Conservation (phyloP, 2,888 invertebrate genomes). For the Chloroclystis v-ata region DNA sequence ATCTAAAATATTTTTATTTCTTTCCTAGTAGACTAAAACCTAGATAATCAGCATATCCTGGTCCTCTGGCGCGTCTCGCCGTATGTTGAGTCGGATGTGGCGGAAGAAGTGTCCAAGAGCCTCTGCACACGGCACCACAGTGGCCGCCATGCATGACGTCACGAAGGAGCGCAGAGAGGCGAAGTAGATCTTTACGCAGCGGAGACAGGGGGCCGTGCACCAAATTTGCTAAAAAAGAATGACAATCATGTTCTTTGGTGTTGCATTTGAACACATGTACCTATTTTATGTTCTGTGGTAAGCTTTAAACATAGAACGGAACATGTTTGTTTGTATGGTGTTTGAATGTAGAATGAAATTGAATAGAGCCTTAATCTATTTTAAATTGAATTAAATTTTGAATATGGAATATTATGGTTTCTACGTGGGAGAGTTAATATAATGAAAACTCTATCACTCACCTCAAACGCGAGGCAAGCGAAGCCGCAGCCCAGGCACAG, state of each 20-base stretch:
- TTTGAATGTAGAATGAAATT: too few species aligned
- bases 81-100: slow-evolving; percentile 77
- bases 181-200: slow-evolving; percentile 82
- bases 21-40: neutral
- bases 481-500: slow-evolving; percentile 82
- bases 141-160: slow-evolving; percentile 77
- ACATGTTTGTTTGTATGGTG: too few species aligned
- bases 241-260: too few species aligned
- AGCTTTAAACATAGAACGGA: too few species aligned
- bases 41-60: slow-evolving; percentile 59
- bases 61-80: slow-evolving; percentile 75
- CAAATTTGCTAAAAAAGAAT: slow-evolving; percentile 81
- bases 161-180: slow-evolving; percentile 79
- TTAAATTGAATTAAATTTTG: too few species aligned
- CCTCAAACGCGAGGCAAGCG: slow-evolving; percentile 84
- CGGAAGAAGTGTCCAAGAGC: slow-evolving; percentile 80
- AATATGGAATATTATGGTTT: too few species aligned
- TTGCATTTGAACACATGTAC: too few species aligned
- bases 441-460: too few species aligned
- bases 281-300: too few species aligned
- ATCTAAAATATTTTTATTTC: too few species aligned
- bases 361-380: too few species aligned
- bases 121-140: slow-evolving; percentile 80
- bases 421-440: too few species aligned
- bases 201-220: slow-evolving; percentile 83